Evolutionary conservation across 2,888 invertebrate species (phyloP).

Genomic region (Saturnia pavonia): DNA sequence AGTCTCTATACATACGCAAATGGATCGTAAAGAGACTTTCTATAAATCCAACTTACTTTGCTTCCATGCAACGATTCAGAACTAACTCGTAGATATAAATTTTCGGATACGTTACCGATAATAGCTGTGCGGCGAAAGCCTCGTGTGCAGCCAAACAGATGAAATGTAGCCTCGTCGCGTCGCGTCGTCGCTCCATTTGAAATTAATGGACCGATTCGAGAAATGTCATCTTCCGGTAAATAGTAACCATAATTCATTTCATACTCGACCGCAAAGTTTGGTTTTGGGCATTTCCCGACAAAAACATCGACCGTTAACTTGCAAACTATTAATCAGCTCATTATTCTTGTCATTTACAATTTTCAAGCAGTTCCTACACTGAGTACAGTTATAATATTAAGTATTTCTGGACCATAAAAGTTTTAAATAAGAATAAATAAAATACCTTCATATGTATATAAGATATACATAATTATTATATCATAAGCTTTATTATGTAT

Average conservation of each 20-base stretch:
- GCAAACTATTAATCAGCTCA: conserved; percentile 1
- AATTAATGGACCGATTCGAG: conserved; percentile 79
- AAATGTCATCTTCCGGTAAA: conserved; percentile 79
- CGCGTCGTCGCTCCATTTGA: conserved; percentile 74
- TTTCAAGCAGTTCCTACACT: background rate
- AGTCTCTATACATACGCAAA: conserved; percentile 37
- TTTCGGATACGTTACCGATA: conserved; percentile 71
- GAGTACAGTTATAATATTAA: background rate
- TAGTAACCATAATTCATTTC: conserved; percentile 69
- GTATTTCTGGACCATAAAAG: background rate
- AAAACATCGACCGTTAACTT: conserved; percentile 18
- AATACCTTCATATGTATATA: no score
- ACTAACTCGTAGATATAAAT: conserved; percentile 77
- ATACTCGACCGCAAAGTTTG: conserved; percentile 34
- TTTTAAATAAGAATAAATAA: no score
- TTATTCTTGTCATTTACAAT: background rate
- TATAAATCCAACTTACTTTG: conserved; percentile 75
- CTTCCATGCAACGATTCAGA: conserved; percentile 74
- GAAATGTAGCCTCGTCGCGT: conserved; percentile 71
- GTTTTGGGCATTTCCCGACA: conserved; percentile 13
- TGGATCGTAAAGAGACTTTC: conserved; percentile 60
- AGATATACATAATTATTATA: no score
- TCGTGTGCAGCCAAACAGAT: conserved; percentile 78
- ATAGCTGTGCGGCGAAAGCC: conserved; percentile 69
- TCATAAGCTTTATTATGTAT: no score